Evolutionary conservation across 2,888 invertebrate species (phyloP).

Genomic region (Metalampra italica): DNA sequence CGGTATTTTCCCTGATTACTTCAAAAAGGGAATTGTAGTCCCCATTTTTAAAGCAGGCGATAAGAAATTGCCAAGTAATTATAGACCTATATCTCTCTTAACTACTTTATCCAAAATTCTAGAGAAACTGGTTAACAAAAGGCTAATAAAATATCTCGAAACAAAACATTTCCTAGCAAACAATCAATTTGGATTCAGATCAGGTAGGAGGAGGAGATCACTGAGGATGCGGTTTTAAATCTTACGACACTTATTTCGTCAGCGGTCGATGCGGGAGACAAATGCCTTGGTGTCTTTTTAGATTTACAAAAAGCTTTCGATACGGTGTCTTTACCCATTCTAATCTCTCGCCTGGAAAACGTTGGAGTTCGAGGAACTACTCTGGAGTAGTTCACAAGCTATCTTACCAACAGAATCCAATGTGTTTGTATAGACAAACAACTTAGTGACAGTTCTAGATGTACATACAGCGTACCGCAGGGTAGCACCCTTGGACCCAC

Average conservation of each 20-base stretch:
- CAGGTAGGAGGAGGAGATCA: neutral
- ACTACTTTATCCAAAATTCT: conserved; percentile 10
- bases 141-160: conserved; percentile 4
- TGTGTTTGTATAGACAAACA: neutral
- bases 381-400: conserved; percentile 2
- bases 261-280: neutral
- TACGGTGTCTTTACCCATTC: neutral
- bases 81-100: conserved; percentile 10
- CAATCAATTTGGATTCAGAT: conserved; percentile 11
- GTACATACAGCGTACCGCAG: conserved; percentile 11
- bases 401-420: conserved; percentile 8
- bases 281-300: neutral
- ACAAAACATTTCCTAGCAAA: conserved; percentile 3
- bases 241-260: neutral
- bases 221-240: conserved; percentile 3
- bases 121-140: conserved; percentile 12
- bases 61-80: neutral
- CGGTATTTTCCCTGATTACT: conserved; percentile 8
- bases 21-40: conserved; percentile 7
- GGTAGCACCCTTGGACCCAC: conserved; percentile 9
- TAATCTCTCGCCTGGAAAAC: conserved; percentile 3
- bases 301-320: too few relatives aligned
- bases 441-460: neutral
- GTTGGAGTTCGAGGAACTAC: conserved; percentile 7
- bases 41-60: conserved; percentile 8